Percentiles rank a stretch among this genome's conserved stretches.
phyloP scores from a whole-genome alignment of 1,140 invertebrate genomes.

The Calycopis cecrops region DNA sequence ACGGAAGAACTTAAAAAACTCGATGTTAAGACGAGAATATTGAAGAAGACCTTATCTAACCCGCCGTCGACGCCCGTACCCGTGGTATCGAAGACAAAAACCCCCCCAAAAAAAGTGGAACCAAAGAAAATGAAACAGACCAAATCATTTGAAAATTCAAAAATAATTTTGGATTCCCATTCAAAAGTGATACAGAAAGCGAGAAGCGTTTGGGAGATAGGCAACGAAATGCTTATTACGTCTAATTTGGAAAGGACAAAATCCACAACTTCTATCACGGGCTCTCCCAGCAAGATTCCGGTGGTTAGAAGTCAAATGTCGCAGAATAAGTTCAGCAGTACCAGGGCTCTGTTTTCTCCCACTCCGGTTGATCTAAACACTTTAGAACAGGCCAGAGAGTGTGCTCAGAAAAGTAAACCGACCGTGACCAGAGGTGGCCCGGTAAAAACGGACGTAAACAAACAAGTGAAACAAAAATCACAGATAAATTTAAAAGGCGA shows the following conservation, averaged over 20 bases:
- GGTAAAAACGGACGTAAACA: conserved; percentile 51
- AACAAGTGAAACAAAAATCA: conserved; percentile 62
- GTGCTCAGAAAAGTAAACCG: conserved; percentile 70
- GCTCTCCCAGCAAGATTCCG: conserved; percentile 77
- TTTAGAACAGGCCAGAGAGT: conserved; percentile 73
- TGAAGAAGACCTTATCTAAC: conserved; percentile 73
- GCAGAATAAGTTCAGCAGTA: conserved; percentile 66
- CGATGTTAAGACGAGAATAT: conserved; percentile 72
- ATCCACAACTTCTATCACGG: conserved; percentile 73
- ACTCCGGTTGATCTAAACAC: conserved; percentile 74
- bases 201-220: conserved; percentile 76
- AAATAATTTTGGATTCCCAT: conserved; percentile 38
- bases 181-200: conserved; percentile 73
- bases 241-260: conserved; percentile 65
- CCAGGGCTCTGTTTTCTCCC: conserved; percentile 72
- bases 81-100: conserved; percentile 57
- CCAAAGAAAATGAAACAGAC: conserved; percentile 45
- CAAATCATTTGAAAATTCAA: conserved; percentile 40
- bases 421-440: conserved; percentile 45
- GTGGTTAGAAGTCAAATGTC: conserved; percentile 71
- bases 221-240: conserved; percentile 49
- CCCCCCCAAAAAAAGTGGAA: conserved; percentile 62
- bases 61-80: conserved; percentile 66
- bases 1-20: conserved; percentile 66
- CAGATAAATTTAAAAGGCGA: conserved; percentile 59